Evolutionary conservation across 37 sponge, comb jelly and placozoan species (phyloP).

Genomic region (Beroe forskalii): DNA sequence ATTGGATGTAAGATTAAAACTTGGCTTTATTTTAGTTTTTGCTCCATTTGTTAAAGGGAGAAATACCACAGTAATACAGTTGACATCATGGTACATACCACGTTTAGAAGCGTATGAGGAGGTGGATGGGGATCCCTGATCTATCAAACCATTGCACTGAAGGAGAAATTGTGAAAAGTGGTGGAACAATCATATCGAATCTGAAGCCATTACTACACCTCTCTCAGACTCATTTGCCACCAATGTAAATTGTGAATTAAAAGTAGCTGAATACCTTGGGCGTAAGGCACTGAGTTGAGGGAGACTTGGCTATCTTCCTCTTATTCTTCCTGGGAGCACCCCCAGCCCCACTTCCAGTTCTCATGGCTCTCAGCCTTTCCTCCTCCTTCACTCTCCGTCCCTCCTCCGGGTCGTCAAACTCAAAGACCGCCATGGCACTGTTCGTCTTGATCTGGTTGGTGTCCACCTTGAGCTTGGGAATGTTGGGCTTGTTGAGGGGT

Average conservation of each 20-base stretch:
- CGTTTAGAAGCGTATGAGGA: background rate
- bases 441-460: constrained; percentile 61
- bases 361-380: constrained; percentile 28
- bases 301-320: constrained; percentile 37
- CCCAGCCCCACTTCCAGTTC: background rate
- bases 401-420: constrained; percentile 41
- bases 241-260: too few relatives aligned
- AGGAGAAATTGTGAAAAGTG: too few relatives aligned
- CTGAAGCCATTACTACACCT: too few relatives aligned
- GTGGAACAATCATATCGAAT: too few relatives aligned
- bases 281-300: background rate
- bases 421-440: constrained; percentile 64
- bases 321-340: constrained; percentile 4
- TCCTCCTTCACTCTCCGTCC: constrained; percentile 12
- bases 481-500: background rate
- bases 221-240: too few relatives aligned
- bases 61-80: too few relatives aligned
- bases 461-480: constrained; percentile 32
- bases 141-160: background rate
- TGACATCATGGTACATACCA: too few relatives aligned
- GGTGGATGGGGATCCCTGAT: background rate
- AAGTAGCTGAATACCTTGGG: constrained; percentile 37
- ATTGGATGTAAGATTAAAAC: too few relatives aligned
- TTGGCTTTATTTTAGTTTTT: too few relatives aligned
- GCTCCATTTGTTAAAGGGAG: too few relatives aligned